phyloP scores from a whole-genome alignment of 2,113 vertebrate species.

The Bubo scandiacus region DNA sequence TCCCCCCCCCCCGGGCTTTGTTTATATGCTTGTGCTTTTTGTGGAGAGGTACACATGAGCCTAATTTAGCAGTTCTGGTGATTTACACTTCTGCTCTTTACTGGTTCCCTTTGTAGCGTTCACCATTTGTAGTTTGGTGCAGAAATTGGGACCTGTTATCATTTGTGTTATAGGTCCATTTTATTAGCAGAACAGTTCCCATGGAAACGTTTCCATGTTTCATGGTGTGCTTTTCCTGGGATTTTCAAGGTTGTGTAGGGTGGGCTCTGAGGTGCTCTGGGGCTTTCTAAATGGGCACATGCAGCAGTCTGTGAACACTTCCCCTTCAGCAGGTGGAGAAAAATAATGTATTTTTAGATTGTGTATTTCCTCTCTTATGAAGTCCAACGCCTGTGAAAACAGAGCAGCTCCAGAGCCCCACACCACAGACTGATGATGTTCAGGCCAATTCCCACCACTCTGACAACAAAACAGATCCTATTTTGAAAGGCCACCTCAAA shows the following conservation, averaged over 20 bases:
- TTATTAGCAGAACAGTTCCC: conserved; percentile 33
- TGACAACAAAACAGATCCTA: not conserved
- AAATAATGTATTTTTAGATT: not conserved
- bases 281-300: not conserved
- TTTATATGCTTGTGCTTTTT: not conserved
- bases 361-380: not conserved
- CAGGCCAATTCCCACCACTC: not conserved
- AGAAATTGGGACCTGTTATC: not conserved
- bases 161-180: not conserved
- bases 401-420: not conserved
- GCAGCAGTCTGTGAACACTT: not conserved
- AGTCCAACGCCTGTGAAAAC: not conserved
- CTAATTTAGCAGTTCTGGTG: not conserved
- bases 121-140: not conserved
- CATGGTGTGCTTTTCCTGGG: not conserved
- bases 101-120: not conserved
- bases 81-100: not conserved
- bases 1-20: not conserved
- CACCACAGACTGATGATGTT: not conserved
- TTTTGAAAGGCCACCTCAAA: not conserved
- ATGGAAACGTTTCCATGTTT: conserved; percentile 47
- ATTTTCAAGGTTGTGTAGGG: not conserved
- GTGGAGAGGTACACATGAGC: fast-evolving
- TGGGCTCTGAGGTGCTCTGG: not conserved
- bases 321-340: not conserved